phyloP scores from a whole-genome alignment of 2,113 vertebrate genomes.

The Gopherus flavomarginatus region DNA sequence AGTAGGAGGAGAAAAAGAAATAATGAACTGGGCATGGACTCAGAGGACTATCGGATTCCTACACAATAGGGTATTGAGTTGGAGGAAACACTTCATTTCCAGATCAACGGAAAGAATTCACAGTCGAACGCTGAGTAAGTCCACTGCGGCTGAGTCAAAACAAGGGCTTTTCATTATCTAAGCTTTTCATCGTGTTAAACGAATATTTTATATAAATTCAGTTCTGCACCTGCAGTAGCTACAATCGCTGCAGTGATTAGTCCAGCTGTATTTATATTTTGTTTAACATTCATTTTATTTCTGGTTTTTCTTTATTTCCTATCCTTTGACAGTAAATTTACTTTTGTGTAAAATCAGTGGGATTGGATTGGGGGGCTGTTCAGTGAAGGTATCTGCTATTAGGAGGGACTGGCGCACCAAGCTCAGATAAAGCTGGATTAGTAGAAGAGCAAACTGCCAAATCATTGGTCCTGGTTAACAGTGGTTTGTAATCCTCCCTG shows the following conservation, averaged over 20 bases:
- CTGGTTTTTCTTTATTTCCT: slow-evolving; percentile 29
- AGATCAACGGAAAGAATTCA: slow-evolving; percentile 18
- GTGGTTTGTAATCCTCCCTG: background rate
- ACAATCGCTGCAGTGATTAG: slow-evolving; percentile 63
- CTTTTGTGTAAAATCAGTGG: background rate
- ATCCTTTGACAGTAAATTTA: slow-evolving; percentile 33
- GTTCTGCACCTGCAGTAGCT: slow-evolving; percentile 57
- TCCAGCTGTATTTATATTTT: slow-evolving; percentile 71
- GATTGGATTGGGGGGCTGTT: background rate
- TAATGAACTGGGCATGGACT: background rate
- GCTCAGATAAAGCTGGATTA: background rate
- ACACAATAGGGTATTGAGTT: slow-evolving; percentile 19
- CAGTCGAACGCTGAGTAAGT: slow-evolving; percentile 15
- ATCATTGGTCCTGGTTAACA: background rate
- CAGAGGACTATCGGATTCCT: slow-evolving; percentile 36
- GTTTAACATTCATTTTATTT: slow-evolving; percentile 41
- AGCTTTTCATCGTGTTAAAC: slow-evolving; percentile 20
- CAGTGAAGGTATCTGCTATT: background rate
- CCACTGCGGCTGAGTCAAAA: slow-evolving; percentile 9
- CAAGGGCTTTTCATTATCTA: slow-evolving; percentile 24
- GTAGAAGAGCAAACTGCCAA: background rate
- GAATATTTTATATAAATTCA: slow-evolving; percentile 48
- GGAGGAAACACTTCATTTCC: slow-evolving; percentile 60
- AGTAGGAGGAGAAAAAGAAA: slow-evolving; percentile 7
- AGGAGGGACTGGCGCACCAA: background rate